These are phyloP conservation scores for Laterallus jamaicensis DNA, from an alignment of 2,113 vertebrate genomes.

Conservation along the genomic window DNA sequence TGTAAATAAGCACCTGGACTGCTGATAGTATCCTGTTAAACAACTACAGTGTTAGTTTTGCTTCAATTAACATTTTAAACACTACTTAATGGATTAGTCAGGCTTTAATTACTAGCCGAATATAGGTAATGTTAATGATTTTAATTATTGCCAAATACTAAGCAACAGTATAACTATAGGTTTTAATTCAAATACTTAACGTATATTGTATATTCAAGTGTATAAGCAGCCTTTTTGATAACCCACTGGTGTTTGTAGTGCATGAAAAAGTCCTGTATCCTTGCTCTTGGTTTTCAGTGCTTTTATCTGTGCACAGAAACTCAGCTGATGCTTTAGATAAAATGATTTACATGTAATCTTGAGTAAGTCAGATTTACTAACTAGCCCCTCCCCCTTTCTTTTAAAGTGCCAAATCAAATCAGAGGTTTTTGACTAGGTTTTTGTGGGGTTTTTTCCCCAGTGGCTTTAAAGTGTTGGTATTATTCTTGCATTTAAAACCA, in stretches of 20 bases:
- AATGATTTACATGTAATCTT: background rate
- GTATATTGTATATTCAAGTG: background rate
- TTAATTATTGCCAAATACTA: background rate
- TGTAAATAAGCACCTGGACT: background rate
- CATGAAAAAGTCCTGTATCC: background rate
- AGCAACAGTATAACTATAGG: background rate
- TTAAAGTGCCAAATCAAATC: background rate
- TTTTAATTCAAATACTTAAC: background rate
- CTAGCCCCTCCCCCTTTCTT: background rate
- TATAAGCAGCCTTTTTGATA: background rate
- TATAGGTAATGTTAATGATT: background rate
- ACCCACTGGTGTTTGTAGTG: background rate
- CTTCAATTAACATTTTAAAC: background rate
- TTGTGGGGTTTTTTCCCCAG: background rate
- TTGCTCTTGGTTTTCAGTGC: background rate
- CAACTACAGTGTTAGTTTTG: background rate
- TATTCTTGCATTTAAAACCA: background rate
- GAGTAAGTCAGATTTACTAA: background rate
- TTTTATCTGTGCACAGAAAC: background rate
- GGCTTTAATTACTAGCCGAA: background rate
- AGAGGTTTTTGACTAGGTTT: no score
- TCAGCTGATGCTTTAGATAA: background rate
- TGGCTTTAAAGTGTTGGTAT: background rate
- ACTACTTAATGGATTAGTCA: background rate
- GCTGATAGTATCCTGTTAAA: background rate